phyloP scores from a whole-genome alignment of 2,797 vertebrate species.

The Rhynchotus rufescens region DNA sequence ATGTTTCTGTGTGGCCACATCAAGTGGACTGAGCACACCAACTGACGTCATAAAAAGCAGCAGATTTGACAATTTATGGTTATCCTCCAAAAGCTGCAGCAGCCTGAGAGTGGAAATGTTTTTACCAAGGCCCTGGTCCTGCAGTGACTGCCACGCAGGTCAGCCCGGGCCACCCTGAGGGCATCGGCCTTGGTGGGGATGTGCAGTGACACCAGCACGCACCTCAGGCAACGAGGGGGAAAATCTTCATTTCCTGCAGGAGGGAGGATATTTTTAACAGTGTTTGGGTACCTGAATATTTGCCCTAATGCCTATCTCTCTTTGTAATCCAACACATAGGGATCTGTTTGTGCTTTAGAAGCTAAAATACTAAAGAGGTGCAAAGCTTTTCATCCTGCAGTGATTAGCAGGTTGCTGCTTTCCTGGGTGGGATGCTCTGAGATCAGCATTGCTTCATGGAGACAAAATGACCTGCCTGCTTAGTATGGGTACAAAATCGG shows the following conservation, averaged over 20 bases:
- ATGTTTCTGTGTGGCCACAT: neutral
- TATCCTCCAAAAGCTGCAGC: neutral
- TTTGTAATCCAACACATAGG: neutral
- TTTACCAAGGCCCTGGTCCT: neutral
- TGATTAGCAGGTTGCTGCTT: neutral
- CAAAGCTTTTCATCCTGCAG: neutral
- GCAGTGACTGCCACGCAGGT: fast-evolving
- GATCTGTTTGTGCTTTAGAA: neutral
- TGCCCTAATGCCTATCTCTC: neutral
- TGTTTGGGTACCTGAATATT: neutral
- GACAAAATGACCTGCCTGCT: neutral
- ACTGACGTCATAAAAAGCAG: neutral
- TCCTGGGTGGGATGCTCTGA: neutral
- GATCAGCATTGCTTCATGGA: neutral
- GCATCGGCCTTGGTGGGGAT: fast-evolving
- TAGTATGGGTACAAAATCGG: neutral
- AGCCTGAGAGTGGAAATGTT: neutral
- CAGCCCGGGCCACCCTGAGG: fast-evolving
- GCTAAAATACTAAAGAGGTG: neutral
- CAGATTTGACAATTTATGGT: neutral
- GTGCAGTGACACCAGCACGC: neutral
- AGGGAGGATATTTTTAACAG: neutral
- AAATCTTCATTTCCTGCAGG: neutral
- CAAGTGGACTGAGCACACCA: neutral
- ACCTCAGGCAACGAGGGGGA: neutral